These are phyloP conservation scores for Dolichallabes microphthalmus DNA, from an alignment of 2,113 vertebrate genomes.

Conservation along the genomic window DNA sequence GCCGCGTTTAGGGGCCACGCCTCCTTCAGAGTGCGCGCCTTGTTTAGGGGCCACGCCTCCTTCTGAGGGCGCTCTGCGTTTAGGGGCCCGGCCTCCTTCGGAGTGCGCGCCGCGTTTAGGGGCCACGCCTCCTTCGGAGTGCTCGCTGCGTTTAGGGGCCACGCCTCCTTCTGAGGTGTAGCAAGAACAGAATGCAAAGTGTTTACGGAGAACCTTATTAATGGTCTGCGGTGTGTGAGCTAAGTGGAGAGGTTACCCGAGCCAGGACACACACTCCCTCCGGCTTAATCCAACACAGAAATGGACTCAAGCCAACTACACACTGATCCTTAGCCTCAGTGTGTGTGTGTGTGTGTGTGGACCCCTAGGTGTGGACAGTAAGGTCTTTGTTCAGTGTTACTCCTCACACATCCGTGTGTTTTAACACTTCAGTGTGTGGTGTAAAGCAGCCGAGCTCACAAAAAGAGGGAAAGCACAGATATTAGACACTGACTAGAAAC, in stretches of 20 bases:
- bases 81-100: background rate
- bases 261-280: background rate
- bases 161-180: background rate
- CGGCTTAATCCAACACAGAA: background rate
- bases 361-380: conserved; percentile 29
- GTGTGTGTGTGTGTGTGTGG: conserved; percentile 16
- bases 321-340: background rate
- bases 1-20: too few species aligned
- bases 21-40: background rate
- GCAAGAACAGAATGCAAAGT: background rate
- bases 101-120: background rate
- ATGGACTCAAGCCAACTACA: conserved; percentile 15
- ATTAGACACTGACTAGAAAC: background rate
- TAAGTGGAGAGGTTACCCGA: background rate
- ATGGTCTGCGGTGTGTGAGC: background rate
- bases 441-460: background rate
- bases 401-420: conserved; percentile 28
- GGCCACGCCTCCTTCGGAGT: background rate
- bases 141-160: too few species aligned
- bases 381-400: conserved; percentile 34
- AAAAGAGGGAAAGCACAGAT: conserved; percentile 39
- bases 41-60: background rate
- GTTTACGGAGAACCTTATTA: background rate
- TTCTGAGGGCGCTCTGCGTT: background rate
- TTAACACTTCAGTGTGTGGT: conserved; percentile 41